Evolutionary conservation across 2,113 vertebrate genomes (phyloP), one percentile per base, ranked within the genome.

Genomic region (Eubucco bourcierii): DNA sequence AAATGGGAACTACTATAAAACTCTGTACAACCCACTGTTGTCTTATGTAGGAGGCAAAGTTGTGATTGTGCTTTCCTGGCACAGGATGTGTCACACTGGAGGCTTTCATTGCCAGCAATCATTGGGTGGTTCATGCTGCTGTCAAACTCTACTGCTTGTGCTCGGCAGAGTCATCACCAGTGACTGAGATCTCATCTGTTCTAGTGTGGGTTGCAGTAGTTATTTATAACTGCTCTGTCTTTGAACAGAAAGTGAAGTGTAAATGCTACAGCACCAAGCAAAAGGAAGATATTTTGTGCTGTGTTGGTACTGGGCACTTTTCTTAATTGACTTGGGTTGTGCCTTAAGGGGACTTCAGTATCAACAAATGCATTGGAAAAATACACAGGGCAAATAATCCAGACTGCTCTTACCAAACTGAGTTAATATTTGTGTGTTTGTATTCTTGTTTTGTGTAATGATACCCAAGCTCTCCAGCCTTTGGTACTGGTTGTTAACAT

Each of bases 301-400:
- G 1, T 10, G 20, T 55, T 59, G 33, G 7, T 44, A 1, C 0
- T 47, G 50, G 44, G 44, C 18, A 10, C 7, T 25, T 44, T 21
- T 59, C n/a, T 15, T 0, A 23, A 14, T 31, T 47, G 71, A 2
- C 0, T 15, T 11, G 19, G 24, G 18, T 58, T 27, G 34, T 44
- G 67, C 31, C 58, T 67, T 8, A 12, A 59, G 50, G 28, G 13
- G 21, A 24, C 23, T 56, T 33, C 50, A 64, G 0, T 61, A 24
- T 64, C 87, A 84, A 55, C 71, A 81, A 2, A 27, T 0, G 2
- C 14, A 19, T 4, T 90, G 56, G 65, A 24, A 41, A 75, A 90
- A 20, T 23, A 44, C 41, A 15, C 6, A 21, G 39, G 31, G 34
- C 24, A 83, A 72, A 84, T 44, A 41, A 67, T 39, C 15, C 75